Conservation (phyloP, 1,140 invertebrate genomes). For the Euwallacea similis region DNA sequence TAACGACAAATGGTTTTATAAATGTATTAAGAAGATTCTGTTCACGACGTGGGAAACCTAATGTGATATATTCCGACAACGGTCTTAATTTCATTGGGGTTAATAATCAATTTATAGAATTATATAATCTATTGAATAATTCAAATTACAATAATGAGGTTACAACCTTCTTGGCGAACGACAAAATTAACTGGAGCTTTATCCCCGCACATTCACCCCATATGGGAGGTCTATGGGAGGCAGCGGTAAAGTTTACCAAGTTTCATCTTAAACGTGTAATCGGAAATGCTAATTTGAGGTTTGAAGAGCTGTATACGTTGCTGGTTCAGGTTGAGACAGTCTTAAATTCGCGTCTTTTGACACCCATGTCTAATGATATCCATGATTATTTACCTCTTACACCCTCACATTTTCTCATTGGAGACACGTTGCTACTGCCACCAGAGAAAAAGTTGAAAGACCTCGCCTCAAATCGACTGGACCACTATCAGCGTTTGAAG, state of each 20-base stretch:
- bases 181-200: constrained; percentile 32
- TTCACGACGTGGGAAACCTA: constrained; percentile 45
- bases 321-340: constrained; percentile 39
- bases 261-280: constrained; percentile 46
- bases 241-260: constrained; percentile 47
- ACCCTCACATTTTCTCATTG: constrained; percentile 43
- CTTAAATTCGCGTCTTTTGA: constrained; percentile 37
- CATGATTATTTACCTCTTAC: constrained; percentile 40
- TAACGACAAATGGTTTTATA: constrained; percentile 51
- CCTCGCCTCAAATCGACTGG: too few species aligned
- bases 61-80: constrained; percentile 50
- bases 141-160: constrained; percentile 18
- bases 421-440: too few species aligned
- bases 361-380: constrained; percentile 32
- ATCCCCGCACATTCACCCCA: constrained; percentile 35
- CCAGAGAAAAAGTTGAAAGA: too few species aligned
- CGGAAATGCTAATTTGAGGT: constrained; percentile 26
- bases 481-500: too few species aligned
- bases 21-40: constrained; percentile 51
- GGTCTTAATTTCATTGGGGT: constrained; percentile 52
- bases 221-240: constrained; percentile 47
- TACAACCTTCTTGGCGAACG: background rate
- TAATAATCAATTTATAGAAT: constrained; percentile 23
- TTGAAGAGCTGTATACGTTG: constrained; percentile 45
- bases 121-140: constrained; percentile 11